Evolutionary conservation across 2,113 vertebrate species (phyloP).

Genomic region (Gymnobelideus leadbeateri): DNA sequence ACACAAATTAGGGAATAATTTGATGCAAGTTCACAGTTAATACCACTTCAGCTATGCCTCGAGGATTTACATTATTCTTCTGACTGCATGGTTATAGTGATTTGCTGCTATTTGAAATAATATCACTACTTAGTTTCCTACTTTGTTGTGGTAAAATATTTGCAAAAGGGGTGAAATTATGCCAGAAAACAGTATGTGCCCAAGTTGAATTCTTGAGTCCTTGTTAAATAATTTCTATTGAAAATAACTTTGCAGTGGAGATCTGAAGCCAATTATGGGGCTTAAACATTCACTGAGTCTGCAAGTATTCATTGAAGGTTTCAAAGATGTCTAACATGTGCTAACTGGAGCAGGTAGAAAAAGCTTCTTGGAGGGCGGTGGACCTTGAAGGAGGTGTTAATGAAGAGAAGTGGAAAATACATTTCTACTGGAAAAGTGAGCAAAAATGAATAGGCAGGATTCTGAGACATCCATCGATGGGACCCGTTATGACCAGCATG

Average conservation of each 20-base stretch:
- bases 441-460: background rate
- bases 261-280: background rate
- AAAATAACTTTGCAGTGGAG: background rate
- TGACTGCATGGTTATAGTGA: background rate
- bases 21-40: too few relatives aligned
- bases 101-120: background rate
- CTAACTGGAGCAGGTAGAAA: background rate
- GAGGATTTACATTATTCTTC: background rate
- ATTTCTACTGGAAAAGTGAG: background rate
- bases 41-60: too few relatives aligned
- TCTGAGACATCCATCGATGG: background rate
- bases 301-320: background rate
- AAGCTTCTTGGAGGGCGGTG: background rate
- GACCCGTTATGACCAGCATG: background rate
- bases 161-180: background rate
- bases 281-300: background rate
- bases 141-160: background rate
- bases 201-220: background rate
- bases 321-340: background rate
- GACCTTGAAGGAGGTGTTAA: background rate
- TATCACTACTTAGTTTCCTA: background rate
- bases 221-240: background rate
- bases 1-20: too few relatives aligned
- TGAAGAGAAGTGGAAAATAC: background rate
- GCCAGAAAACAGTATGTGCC: background rate